Base-by-base conservation (phyloP, 2,113 vertebrate species). In the Sebastes schlegelii region DNA sequence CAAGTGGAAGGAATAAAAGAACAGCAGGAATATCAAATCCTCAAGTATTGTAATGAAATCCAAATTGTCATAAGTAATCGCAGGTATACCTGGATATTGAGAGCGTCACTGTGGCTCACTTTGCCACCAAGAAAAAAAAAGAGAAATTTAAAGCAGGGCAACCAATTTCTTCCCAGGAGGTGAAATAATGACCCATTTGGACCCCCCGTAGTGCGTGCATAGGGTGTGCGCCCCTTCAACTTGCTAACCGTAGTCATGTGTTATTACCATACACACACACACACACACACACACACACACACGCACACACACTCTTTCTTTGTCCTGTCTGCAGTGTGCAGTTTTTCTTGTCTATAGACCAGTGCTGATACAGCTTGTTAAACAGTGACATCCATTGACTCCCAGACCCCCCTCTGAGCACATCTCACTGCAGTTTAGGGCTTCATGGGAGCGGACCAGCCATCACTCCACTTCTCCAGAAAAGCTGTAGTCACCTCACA, bases 311-410 rank as follows among this genome's bases (percentile, higher is more conserved):
- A 73, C 43, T 57, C 65, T 86, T 60, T 88, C 89, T 91, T 92
- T 92, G 91, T 92, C 76, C 82, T 86, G 71, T 68, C 73, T 87
- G 66, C 61, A 67, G 54, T 60, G 61, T 87, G 74, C 68, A 83
- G 71, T 87, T 90, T 85, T 83, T 74, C 74, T 68, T 77, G 79
- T 89, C 81, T 91, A 55, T 57, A 75, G 64, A 76, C 23, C 52
- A 55, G 70, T 58, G 58, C 66, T 78, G 62, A 84, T 91, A 86
- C 83, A 87, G 89, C 77, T 91, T 91, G 88, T 91, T 92, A 86
- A 89, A 89, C 82, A 89, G 74, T 92, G 90, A 89, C 89, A 92
- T 89, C 79, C 83, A 83, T 71, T 89, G 87, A 92, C 69, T 86
- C 85, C 70, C 73, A 43, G 85, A 68, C 48, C 63, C 80, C 86